Conservation (phyloP, 2,797 vertebrate genomes). For the Steatocranus sp. region DNA sequence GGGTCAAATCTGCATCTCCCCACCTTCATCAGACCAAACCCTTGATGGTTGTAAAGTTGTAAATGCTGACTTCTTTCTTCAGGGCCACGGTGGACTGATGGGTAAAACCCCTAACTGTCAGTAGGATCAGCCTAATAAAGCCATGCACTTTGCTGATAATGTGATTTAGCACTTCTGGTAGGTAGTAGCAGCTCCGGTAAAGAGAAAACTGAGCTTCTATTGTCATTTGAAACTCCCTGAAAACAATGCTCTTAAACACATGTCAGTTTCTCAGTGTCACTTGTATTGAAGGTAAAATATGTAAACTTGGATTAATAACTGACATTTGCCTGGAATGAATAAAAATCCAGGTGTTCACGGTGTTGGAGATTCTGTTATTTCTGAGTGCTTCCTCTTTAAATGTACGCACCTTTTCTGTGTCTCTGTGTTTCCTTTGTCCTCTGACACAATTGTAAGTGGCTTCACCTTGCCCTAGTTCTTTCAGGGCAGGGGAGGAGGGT, state of each 20-base stretch:
- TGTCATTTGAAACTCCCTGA: background rate
- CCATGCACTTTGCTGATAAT: background rate
- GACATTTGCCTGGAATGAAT: background rate
- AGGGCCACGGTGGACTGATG: background rate
- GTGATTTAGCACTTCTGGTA: background rate
- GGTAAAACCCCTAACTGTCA: background rate
- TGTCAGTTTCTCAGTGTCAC: background rate
- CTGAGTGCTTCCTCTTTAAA: constrained; percentile 15
- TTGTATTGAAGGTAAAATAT: background rate
- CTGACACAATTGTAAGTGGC: constrained; percentile 52
- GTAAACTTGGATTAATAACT: background rate
- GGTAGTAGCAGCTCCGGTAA: background rate
- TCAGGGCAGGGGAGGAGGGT: constrained; percentile 47
- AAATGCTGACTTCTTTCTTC: background rate
- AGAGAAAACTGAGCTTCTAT: background rate
- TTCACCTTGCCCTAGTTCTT: constrained; percentile 58
- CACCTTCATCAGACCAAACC: background rate
- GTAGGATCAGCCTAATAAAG: background rate
- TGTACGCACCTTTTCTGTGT: background rate
- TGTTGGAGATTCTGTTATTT: background rate
- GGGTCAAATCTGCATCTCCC: background rate
- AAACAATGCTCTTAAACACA: background rate
- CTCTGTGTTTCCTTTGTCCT: constrained; percentile 60
- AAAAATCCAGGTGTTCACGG: background rate
- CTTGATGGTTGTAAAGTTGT: background rate